These are phyloP conservation scores for Pseudorectes ferrugineus DNA, from an alignment of 2,113 vertebrate genomes.

Conservation along the genomic window DNA sequence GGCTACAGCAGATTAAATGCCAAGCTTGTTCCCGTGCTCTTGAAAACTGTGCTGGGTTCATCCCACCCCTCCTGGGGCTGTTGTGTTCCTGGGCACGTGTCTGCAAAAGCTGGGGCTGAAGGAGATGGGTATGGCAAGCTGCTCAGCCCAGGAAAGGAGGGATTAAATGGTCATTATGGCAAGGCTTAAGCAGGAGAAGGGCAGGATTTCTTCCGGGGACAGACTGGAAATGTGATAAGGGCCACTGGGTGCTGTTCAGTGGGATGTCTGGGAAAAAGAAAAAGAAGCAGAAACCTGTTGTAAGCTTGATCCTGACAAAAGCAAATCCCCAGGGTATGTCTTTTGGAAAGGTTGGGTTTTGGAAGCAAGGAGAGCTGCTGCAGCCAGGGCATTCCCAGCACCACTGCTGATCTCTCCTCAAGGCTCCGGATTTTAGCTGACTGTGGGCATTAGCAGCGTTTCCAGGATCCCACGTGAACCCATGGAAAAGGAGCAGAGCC, in stretches of 20 bases:
- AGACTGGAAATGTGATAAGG: not conserved
- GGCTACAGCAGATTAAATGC: not conserved
- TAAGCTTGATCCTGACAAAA: not conserved
- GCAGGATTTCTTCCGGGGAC: not conserved
- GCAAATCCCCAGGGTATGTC: not conserved
- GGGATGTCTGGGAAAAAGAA: not conserved
- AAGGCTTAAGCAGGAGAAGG: not conserved
- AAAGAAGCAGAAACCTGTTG: not conserved
- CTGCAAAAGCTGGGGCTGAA: not conserved
- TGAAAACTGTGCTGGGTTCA: not conserved
- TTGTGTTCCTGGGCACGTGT: accelerated
- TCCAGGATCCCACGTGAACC: not conserved
- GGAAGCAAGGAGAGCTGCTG: not conserved
- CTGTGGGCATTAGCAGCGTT: not conserved
- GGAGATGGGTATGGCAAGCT: not conserved
- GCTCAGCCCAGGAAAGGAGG: not conserved
- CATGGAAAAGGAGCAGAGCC: not conserved
- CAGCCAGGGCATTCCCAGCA: not conserved
- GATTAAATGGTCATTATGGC: not conserved
- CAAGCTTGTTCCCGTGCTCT: accelerated
- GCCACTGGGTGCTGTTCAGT: not conserved
- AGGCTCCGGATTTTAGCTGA: not conserved
- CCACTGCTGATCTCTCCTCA: not conserved
- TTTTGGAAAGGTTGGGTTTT: not conserved
- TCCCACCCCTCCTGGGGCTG: not conserved